phyloP scores from a whole-genome alignment of 2,797 vertebrate species.

The Rousettus madagascariensis region DNA sequence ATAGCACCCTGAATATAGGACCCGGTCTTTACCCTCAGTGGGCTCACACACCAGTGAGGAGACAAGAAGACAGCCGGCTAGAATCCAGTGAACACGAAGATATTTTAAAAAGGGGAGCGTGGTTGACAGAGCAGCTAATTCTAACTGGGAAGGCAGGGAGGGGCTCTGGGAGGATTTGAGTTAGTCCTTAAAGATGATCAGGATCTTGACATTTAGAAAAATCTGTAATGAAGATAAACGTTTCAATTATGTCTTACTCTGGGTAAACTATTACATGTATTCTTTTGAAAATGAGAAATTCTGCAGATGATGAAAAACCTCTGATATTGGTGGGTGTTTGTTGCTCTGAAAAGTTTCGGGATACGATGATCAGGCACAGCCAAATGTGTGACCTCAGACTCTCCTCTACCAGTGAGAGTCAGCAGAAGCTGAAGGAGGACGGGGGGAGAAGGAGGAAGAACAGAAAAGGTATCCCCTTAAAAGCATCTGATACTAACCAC shows the following conservation, averaged over 20 bases:
- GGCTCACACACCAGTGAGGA: no score
- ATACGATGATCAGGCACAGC: not conserved
- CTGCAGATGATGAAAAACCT: not conserved
- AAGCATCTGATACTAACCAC: not conserved
- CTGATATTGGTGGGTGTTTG: not conserved
- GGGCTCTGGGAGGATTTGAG: not conserved
- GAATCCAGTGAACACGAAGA: not conserved
- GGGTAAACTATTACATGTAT: not conserved
- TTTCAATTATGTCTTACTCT: not conserved
- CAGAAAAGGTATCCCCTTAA: not conserved
- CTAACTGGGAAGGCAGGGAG: not conserved
- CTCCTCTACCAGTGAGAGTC: no score
- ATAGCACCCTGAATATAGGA: fast-evolving
- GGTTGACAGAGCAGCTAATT: not conserved
- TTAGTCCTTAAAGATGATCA: not conserved
- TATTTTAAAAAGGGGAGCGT: not conserved
- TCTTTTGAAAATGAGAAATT: not conserved
- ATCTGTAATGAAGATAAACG: not conserved
- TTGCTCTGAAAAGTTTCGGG: not conserved
- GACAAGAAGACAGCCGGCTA: not conserved
- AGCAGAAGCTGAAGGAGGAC: not conserved
- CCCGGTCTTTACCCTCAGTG: not conserved
- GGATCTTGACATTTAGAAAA: not conserved
- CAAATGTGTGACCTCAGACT: not conserved
- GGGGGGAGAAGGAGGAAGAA: not conserved